Evolutionary conservation across 1,140 invertebrate genomes (phyloP).

Genomic region (Lepidurus arcticus): DNA sequence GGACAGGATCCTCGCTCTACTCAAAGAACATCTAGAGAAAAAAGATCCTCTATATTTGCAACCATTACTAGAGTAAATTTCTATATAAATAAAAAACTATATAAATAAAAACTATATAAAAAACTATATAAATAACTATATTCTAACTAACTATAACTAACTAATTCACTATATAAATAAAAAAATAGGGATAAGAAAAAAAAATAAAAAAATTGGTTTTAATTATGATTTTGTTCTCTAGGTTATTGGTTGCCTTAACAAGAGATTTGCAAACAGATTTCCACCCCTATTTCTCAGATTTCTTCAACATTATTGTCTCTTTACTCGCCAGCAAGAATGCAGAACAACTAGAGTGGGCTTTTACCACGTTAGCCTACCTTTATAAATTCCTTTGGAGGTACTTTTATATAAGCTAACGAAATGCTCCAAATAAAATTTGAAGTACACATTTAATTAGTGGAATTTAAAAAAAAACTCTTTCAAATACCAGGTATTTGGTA

Average conservation of each 20-base stretch:
- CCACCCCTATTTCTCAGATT: constrained; percentile 65
- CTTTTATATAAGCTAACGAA: background rate
- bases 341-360: constrained; percentile 74
- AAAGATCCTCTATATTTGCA: constrained; percentile 66
- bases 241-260: constrained; percentile 72
- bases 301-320: constrained; percentile 62
- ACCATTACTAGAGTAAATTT: constrained; percentile 72
- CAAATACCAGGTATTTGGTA: constrained; percentile 51
- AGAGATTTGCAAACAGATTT: constrained; percentile 81
- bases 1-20: constrained; percentile 61
- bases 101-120: constrained; percentile 33
- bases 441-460: no score
- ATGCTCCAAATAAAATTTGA: no score
- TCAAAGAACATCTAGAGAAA: constrained; percentile 64
- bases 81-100: constrained; percentile 30
- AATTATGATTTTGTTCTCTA: constrained; percentile 47
- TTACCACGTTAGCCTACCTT: constrained; percentile 75
- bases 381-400: constrained; percentile 81
- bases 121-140: no score
- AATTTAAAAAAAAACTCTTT: background rate
- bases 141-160: no score
- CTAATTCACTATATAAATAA: constrained; percentile 24
- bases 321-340: constrained; percentile 69
- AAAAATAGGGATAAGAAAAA: constrained; percentile 31
- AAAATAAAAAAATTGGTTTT: background rate